Evolutionary conservation across 1,140 invertebrate genomes (phyloP), one percentile per base, ranked within the genome.

Genomic region (Phenacoccus solenopsis): DNA sequence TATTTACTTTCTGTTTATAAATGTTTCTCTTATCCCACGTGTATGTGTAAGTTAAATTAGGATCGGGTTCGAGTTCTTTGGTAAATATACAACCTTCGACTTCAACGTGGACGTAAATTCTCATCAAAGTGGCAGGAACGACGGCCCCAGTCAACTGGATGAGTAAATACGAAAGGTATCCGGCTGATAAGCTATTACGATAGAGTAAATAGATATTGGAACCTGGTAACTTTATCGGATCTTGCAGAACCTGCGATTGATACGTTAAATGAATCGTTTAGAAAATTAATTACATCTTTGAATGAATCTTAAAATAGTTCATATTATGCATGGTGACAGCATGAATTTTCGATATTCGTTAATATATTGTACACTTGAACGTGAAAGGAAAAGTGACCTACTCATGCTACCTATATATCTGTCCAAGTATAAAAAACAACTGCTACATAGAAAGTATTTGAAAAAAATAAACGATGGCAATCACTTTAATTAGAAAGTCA

Each of bases 21-120:
- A 96, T 94, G 79, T 98, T 98, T 69, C 92, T 82, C 77, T 97
- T 95, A 78, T 96, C 94, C 96, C 96, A 98, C 0, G 94, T 90
- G 78, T 96, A 98, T 0, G 91, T 93, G 79, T 97, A 94, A 56
- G 90, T 93, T 28, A 99, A 81, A 77, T 95, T 91, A 0, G 94
- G 90, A 79, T 98, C 94, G 0, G 96, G 94, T 78, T 98, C 95
- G 78, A 98, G 97, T 1, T 88, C 89, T 79, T 93, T 91, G 7
- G 92, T 88, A 77, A 94, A 89, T 13, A 94, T 81, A 1, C 92
- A 92, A 1, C 96, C 95, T 79, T 96, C 93, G 64, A 98, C 91
- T 73, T 93, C 89, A 0, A 93, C 90, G 77, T 87, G 86, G n/a
- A 89, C 88, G 77, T 97, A 92, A 0, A 98, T 93, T 70, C 93